Percentiles rank a stretch among this genome's conserved stretches.
Evolutionary conservation across 2,888 invertebrate species (phyloP).

Genomic region (Trachelus iudaicus): DNA sequence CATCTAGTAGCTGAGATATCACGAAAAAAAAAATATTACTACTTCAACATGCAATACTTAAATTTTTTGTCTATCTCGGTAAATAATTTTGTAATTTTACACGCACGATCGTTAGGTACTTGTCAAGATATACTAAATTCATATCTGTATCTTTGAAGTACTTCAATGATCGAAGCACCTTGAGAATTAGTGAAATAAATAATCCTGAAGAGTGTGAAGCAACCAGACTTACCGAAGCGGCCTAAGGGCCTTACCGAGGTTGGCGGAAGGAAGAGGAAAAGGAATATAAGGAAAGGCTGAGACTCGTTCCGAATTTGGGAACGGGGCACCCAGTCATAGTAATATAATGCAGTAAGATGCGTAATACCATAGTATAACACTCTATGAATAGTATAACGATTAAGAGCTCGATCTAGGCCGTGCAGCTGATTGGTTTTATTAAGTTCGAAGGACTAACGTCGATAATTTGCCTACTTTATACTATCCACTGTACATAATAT

Average conservation of each 20-base stretch:
- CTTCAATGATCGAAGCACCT: too few species aligned
- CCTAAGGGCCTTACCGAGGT: background rate
- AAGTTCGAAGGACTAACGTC: slow-evolving; percentile 14
- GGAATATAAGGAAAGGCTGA: background rate
- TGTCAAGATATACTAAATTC: too few species aligned
- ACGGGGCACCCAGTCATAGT: background rate
- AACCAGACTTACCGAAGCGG: background rate
- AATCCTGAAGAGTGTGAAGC: background rate
- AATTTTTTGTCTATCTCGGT: too few species aligned
- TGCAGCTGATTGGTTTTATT: background rate
- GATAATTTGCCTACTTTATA: slow-evolving; percentile 8
- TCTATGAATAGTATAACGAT: background rate
- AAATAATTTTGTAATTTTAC: too few species aligned
- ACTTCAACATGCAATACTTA: too few species aligned
- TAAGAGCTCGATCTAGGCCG: background rate
- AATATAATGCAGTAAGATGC: background rate
- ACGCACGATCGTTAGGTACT: too few species aligned
- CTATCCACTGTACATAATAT: slow-evolving; percentile 61
- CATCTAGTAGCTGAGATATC: too few species aligned
- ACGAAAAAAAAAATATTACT: too few species aligned
- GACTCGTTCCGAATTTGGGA: background rate
- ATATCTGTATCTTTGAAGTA: too few species aligned
- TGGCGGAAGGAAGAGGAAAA: background rate
- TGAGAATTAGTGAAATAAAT: background rate
- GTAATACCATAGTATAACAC: background rate